Percentiles rank a stretch among this genome's conserved stretches.
phyloP scores from a whole-genome alignment of 2,113 vertebrate genomes.

The Cavia aperea region DNA sequence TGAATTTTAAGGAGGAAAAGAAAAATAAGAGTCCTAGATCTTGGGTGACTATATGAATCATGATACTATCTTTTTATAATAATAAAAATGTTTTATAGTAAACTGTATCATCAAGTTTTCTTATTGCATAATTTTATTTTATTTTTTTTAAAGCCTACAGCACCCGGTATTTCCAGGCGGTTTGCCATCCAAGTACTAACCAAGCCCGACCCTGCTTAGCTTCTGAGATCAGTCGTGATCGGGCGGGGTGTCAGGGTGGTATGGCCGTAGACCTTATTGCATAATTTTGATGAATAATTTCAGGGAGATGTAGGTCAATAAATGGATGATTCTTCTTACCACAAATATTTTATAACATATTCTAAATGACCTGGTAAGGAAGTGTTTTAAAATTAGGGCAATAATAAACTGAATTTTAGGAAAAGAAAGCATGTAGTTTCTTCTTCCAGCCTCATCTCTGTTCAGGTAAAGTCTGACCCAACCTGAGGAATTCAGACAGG shows the following conservation, averaged over 20 bases:
- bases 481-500: background rate
- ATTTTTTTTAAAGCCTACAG: too few species aligned
- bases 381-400: background rate
- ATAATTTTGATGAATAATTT: background rate
- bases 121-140: background rate
- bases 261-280: background rate
- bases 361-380: background rate
- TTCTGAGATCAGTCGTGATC: too few species aligned
- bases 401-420: slow-evolving; percentile 1
- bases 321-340: background rate
- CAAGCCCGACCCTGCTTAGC: too few species aligned
- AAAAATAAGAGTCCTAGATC: background rate
- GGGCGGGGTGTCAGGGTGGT: too few species aligned
- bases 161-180: too few species aligned
- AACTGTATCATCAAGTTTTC: background rate
- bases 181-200: too few species aligned
- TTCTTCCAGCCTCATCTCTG: background rate
- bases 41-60: background rate
- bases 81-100: background rate
- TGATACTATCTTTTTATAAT: background rate
- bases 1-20: background rate
- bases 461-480: background rate
- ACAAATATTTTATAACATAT: background rate
- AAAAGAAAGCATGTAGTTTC: background rate
- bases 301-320: background rate